Base-by-base conservation (phyloP, 2,888 invertebrate genomes). In the Acleris laterana region DNA sequence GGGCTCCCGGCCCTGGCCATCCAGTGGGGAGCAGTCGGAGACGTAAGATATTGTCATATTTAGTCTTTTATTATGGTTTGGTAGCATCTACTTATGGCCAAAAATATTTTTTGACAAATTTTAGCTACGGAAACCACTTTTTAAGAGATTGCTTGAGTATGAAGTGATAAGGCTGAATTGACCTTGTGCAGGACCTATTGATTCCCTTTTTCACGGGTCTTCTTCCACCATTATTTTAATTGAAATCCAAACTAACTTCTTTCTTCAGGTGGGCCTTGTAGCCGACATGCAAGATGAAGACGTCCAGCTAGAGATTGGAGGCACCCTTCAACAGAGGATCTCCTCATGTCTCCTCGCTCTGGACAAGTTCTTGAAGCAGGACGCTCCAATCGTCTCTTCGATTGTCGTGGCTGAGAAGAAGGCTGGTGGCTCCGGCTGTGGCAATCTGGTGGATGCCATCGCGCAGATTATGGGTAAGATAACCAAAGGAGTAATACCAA, bases 11-110 rank as follows among this genome's bases (percentile, higher is more conserved):
- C 94, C 0, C 85, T 97, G 68, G 98, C 98, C 2, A 95, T 98
- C 11, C 97, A 98, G 83, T 98, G 98, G 98, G 98, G 98, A 46
- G 98, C 98, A 46, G 94, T 98, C 60, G 98, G 98, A 61, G 98
- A 98, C 85, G 96, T 96, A 62, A 95, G 96, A 77, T 4, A 87
- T 94, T 38, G 4, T 38, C 4, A 42, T 22, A 4, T 20, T 22
- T 7, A 17, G 11, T 16, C 16, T n/a, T 44, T 16, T n/a, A 3
- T 44, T 11, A 38, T 13, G 13, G 4, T 38, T 13, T 38, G 13
- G 13, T 38, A 38, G 13, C 38, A 13, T 13, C 3, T 38, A n/a
- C n/a, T n/a, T n/a, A 4, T 13, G 13, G 38, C 38, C 4, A 11
- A 11, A 38, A 38, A 38, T 38, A 38, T 32, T 32, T 32, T 2